Percentiles rank a stretch among this genome's conserved stretches.
Conservation (phyloP, 1,140 invertebrate genomes). For the Drosophila mojavensis region DNA sequence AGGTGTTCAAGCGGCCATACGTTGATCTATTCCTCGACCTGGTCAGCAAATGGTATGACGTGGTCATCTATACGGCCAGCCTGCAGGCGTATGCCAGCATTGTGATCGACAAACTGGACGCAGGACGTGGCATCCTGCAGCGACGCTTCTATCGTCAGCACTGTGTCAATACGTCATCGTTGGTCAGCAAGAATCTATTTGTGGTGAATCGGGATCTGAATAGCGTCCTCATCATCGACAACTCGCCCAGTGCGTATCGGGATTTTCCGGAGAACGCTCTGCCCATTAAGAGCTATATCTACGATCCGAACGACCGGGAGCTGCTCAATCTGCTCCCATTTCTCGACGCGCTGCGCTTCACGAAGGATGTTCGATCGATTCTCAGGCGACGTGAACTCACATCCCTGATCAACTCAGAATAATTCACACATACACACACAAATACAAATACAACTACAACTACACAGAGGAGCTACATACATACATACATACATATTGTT, state of each 20-base stretch:
- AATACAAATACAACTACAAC: neutral
- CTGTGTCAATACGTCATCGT: constrained; percentile 16
- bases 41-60: constrained; percentile 63
- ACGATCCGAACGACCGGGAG: constrained; percentile 50
- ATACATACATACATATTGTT: neutral
- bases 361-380: constrained; percentile 57
- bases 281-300: constrained; percentile 59
- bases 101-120: constrained; percentile 58
- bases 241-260: constrained; percentile 58
- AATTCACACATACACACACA: neutral
- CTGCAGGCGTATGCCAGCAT: constrained; percentile 51
- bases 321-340: constrained; percentile 64
- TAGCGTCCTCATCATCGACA: constrained; percentile 56
- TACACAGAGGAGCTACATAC: neutral
- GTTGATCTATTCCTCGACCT: constrained; percentile 54
- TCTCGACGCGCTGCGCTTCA: constrained; percentile 66
- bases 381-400: constrained; percentile 32
- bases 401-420: neutral
- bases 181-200: constrained; percentile 51
- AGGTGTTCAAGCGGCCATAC: constrained; percentile 60
- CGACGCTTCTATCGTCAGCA: constrained; percentile 63
- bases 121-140: constrained; percentile 42
- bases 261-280: constrained; percentile 61
- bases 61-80: constrained; percentile 69
- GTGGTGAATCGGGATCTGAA: constrained; percentile 45